Base-by-base conservation (phyloP, 2,888 invertebrate genomes). In the Hirtodrosophila confusa region DNA sequence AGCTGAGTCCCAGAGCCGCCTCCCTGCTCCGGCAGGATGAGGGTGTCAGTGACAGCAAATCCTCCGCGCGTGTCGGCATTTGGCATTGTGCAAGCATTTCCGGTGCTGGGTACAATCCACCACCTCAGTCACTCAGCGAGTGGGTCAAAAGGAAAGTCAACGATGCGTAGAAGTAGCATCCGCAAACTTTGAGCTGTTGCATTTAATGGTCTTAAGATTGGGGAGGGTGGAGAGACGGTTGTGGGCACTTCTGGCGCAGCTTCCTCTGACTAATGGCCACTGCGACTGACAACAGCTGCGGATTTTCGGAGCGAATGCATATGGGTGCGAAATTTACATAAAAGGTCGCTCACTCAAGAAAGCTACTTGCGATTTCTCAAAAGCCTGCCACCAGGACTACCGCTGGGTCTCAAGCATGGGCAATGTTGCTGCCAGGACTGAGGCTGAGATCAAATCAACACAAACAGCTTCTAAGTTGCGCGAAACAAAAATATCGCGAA, bases 201-300 rank as follows among this genome's bases (percentile, higher is more conserved):
- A 87, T 57, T 82, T 82, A 87, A 86, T 75, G 75, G 82, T 61
- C 75, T 66, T 61, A 48, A 51, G 66, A 44, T 10, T n/a, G 11
- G 45, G 31, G 24, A 31, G 23, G 6, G 27, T 27, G 27, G 27
- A 7, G 29, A 9, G 39, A 29, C 49, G 27, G 61, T 55, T 43
- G 56, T 49, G 73, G 69, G 27, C 73, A 71, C 67, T 76, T 79
- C 65, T 68, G 67, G 65, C 61, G 36, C 51, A 43, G 67, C 66
- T 45, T 56, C 65, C 57, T 31, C 67, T 75, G 87, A 84, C 78
- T 87, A 85, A 87, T 82, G 87, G 87, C 82, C 69, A 75, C 87
- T 87, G 82, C 63, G 78, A 75, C 87, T 85, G 82, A 85, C 82
- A 82, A 85, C 87, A 86, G 87, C 85, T 85, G 85, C 64, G 85